Evolutionary conservation across 2,888 invertebrate genomes (phyloP).

Genomic region (Drosophila mettleri): DNA sequence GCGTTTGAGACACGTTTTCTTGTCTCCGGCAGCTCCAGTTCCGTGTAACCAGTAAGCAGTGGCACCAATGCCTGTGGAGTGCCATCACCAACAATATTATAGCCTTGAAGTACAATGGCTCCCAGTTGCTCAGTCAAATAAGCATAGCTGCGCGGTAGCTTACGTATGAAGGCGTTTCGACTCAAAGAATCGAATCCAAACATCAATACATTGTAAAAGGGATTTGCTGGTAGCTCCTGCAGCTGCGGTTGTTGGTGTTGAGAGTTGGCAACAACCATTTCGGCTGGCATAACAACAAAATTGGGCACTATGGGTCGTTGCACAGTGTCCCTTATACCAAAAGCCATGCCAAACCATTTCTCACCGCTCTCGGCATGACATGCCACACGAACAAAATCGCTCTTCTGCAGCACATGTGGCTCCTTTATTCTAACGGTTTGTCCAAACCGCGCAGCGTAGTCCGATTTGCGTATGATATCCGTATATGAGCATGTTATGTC

Average conservation of each 20-base stretch:
- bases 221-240: constrained; percentile 55
- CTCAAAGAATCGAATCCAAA: constrained; percentile 96
- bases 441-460: constrained; percentile 87
- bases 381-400: constrained; percentile 90
- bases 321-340: constrained; percentile 86
- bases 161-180: constrained; percentile 91
- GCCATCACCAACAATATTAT: constrained; percentile 94
- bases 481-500: constrained; percentile 87
- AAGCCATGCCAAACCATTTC: constrained; percentile 89
- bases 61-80: constrained; percentile 95
- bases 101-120: constrained; percentile 89
- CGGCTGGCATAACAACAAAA: constrained; percentile 58
- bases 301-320: constrained; percentile 64
- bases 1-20: constrained; percentile 89
- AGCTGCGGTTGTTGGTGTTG: constrained; percentile 65
- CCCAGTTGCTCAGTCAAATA: constrained; percentile 88
- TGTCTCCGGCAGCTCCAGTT: constrained; percentile 95
- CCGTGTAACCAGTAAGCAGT: constrained; percentile 93
- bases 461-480: constrained; percentile 90
- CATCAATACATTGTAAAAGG: constrained; percentile 90
- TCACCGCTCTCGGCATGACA: constrained; percentile 86
- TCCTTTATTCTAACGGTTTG: constrained; percentile 86
- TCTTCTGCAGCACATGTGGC: constrained; percentile 87
- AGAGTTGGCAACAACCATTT: constrained; percentile 57
- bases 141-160: constrained; percentile 90